Evolutionary conservation across 2,113 vertebrate genomes (phyloP), one percentile per base, ranked within the genome.

Genomic region (Cacatua alba): DNA sequence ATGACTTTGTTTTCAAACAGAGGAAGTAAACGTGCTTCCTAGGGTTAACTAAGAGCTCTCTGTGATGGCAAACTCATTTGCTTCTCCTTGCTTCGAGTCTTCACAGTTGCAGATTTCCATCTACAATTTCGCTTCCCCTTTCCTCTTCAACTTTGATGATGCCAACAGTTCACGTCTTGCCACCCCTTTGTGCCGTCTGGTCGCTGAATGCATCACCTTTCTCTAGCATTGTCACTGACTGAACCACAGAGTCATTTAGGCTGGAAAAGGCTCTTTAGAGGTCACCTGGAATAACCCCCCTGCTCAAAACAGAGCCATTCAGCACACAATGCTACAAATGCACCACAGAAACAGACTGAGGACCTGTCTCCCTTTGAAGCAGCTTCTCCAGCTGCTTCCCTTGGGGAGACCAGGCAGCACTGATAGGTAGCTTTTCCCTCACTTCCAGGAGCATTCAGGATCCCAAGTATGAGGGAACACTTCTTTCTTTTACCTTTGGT

Each of bases 401-500:
- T 1, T 31, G 91, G 46, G 67, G 35, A 78, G 8, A 55, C 35
- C 8, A 68, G 17, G 25, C 13, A 90, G 59, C 46, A 94, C 43
- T 2, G 1, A 72, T 35, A 35, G 57, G 20, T 17, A 53, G 48
- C 17, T 46, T 48, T 81, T 62, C 76, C 57, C 82, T 69, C 35
- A 29, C 31, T 72, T 65, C 31, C 29, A 43, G 1, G 5, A 59
- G 62, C n/a, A 69, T 29, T 57, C 71, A 60, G 70, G 43, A 67
- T 15, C 67, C 37, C 48, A 88, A 70, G 9, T 11, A 44, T 19
- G 44, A 94, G 55, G 35, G 43, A 74, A 79, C 11, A 8, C 25
- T 57, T 91, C 31, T 63, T 57, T 91, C 31, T 63, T 78, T 39
- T 90, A 99, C 99, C 99, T 99, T 90, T 99, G 98, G 67, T 99